Base-by-base conservation (phyloP, 2,888 invertebrate genomes). In the Dendrolimus pini region DNA sequence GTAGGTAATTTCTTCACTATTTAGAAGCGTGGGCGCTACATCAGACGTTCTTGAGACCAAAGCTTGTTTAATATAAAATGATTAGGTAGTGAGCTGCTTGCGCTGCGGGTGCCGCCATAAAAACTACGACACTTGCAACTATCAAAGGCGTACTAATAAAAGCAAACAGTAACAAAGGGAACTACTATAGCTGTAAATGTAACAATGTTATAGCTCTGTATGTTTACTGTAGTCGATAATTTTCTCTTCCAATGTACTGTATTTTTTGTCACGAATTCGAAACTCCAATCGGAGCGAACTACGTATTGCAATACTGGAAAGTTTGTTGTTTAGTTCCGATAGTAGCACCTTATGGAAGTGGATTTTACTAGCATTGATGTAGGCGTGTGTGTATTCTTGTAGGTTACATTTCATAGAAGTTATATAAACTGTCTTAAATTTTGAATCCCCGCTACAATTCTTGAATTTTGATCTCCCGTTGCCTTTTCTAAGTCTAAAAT, bases 141-240 rank as follows among this genome's bases (percentile, higher is more conserved):
- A 82, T 83, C 82, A 83, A 80, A 84, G 77, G 75, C 74, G 68
- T 67, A 75, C 77, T 81, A 83, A 83, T 84, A 84, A 84, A 85
- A 82, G 75, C 73, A 75, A 80, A 78, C 74, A 74, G 72, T 76
- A 73, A 78, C 74, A 74, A 73, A 77, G 77, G 74, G 70, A 74
- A 76, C 75, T 73, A 78, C 76, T 75, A 75, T 71, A 62, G 64
- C 64, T 64, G 71, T 75, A 72, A 79, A 74, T 75, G 77, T 76
- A 69, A 72, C 69, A 70, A 69, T 69, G 71, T 67, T 65, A 62
- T 63, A 30, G 30, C 30, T 30, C 30, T 30, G 30, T 30, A 67
- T 67, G 65, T 71, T 71, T 67, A 63, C 65, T 65, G 60, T 62
- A 64, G 63, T 64, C 66, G 61, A 65, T 72, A 67, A 67, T 65